These are phyloP conservation scores for Lepus townsendii DNA, from an alignment of 2,797 vertebrate species.

Conservation along the genomic window DNA sequence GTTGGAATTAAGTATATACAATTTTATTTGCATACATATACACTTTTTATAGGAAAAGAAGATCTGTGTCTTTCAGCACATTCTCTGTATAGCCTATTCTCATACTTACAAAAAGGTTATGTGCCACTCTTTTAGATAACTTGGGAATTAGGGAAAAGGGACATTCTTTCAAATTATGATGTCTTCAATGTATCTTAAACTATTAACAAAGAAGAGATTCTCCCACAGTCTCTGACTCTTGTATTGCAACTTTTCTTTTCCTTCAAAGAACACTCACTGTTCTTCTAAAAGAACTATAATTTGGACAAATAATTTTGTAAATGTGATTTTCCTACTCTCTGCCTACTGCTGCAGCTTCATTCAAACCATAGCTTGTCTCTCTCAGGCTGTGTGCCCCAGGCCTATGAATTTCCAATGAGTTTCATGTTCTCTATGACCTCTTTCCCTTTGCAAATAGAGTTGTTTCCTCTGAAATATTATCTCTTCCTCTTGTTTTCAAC, in stretches of 20 bases:
- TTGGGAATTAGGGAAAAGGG: background rate
- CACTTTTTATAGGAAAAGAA: background rate
- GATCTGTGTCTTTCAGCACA: background rate
- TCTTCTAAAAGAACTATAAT: background rate
- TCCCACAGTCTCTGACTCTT: background rate
- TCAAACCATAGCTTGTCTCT: background rate
- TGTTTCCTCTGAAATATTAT: constrained; percentile 43
- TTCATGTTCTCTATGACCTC: background rate
- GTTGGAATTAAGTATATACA: background rate
- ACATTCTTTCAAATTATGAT: background rate
- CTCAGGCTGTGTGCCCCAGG: background rate
- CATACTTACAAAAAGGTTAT: background rate
- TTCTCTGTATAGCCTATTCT: background rate
- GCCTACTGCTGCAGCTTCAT: background rate
- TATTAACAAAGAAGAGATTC: background rate
- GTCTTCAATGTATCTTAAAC: background rate
- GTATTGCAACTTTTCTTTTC: background rate
- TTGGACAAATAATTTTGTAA: background rate
- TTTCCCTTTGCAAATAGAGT: background rate
- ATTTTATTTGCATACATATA: background rate
- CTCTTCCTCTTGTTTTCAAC: background rate
- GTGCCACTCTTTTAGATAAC: background rate
- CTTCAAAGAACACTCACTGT: background rate
- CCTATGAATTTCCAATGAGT: background rate
- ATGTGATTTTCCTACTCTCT: background rate